These are phyloP conservation scores for Andricus curvator DNA, from an alignment of 2,888 invertebrate genomes.

Conservation along the genomic window DNA sequence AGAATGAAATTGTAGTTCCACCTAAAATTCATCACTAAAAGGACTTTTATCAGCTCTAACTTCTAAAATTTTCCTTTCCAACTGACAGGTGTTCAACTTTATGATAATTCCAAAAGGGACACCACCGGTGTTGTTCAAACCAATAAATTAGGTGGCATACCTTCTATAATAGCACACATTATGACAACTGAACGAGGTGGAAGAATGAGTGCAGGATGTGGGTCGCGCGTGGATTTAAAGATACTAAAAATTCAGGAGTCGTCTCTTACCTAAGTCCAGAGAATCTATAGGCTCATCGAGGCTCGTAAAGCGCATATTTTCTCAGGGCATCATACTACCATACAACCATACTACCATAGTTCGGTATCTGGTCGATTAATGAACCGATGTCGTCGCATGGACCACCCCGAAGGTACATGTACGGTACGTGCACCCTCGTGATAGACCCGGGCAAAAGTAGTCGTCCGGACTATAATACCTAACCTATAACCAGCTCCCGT, in stretches of 20 bases:
- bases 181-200: slow-evolving; percentile 13
- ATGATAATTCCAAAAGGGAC: slow-evolving; percentile 5
- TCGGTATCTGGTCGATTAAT: slow-evolving; percentile 75
- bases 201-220: slow-evolving; percentile 20
- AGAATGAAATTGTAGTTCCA: too few relatives aligned
- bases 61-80: background rate
- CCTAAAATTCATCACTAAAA: background rate
- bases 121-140: background rate
- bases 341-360: slow-evolving; percentile 33
- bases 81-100: background rate
- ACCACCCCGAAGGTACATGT: slow-evolving; percentile 74
- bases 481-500: slow-evolving; percentile 71
- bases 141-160: background rate
- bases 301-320: slow-evolving; percentile 56
- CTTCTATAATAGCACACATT: background rate
- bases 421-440: slow-evolving; percentile 61
- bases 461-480: slow-evolving; percentile 66
- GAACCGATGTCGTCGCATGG: slow-evolving; percentile 75
- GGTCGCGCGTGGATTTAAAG: slow-evolving; percentile 37
- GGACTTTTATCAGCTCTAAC: too few relatives aligned
- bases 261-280: slow-evolving; percentile 46
- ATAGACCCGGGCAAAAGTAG: slow-evolving; percentile 55
- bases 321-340: slow-evolving; percentile 47
- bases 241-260: slow-evolving; percentile 56
- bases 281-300: background rate